Base-by-base conservation (phyloP, 2,888 invertebrate genomes). In the Drosophila neotestacea region DNA sequence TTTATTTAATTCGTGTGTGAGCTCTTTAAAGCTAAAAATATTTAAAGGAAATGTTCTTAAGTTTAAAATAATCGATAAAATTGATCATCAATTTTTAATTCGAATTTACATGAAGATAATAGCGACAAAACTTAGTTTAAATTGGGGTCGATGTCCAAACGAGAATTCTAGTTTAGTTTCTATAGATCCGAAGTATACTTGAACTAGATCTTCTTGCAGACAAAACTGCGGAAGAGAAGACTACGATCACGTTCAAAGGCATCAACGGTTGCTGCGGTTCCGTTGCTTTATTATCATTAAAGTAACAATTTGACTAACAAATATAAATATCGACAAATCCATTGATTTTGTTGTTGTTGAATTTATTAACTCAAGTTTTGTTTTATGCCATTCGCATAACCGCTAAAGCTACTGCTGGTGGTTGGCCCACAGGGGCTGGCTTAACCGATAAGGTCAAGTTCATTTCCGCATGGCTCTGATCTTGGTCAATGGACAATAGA, bases 391-490 rank as follows among this genome's bases (percentile, higher is more conserved):
- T 74, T 79, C 66, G 73, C 41, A 64, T 42, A 62, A 69, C 72
- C 60, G 70, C 70, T 72, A 69, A 65, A 58, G 39, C 44, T 54
- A 70, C 64, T 71, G 66, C 46, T 63, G 69, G 56, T 58, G 58
- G 62, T 52, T 13, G 39, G 58, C 61, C 69, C 7, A 7, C 4
- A 55, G 36, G 32, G 62, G 50, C 75, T 52, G 58, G 42, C 48
- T 41, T 2, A 34, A 47, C 38, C 70, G 81, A 84, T 88, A 87
- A 81, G 89, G 86, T 86, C 86, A 86, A 86, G 86, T 86, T 86
- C 75, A 83, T 79, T 86, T 86, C 88, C 86, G 86, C 76, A 79
- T 86, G 51, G 48, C 39, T 41, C 58, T 60, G 63, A 61, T 65
- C 67, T 74, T 70, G 69, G 62, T 39, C 46, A 44, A 44, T 56